Percentiles rank a stretch among this genome's conserved stretches.
These are phyloP conservation scores for Microplitis manilae DNA, from an alignment of 2,888 invertebrate species.

Conservation along the genomic window DNA sequence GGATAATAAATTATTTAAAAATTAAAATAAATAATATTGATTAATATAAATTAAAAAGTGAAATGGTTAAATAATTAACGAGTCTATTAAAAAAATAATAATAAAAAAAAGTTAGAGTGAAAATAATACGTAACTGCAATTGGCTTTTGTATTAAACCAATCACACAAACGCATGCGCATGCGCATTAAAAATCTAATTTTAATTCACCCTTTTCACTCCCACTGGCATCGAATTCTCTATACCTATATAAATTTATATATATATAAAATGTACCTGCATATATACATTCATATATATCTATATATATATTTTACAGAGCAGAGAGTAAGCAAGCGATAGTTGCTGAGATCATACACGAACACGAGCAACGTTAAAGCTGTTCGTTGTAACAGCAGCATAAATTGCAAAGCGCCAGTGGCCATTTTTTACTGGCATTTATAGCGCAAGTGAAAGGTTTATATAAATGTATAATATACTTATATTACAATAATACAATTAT, in stretches of 20 bases:
- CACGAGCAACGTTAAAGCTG: neutral
- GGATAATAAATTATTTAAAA: neutral
- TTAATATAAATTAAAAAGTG: neutral
- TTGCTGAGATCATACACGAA: neutral
- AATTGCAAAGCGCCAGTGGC: constrained; percentile 23
- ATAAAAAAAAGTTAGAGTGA: neutral
- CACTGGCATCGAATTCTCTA: constrained; percentile 17
- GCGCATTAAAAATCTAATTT: constrained; percentile 28
- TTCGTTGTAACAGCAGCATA: neutral
- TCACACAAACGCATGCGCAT: constrained; percentile 15
- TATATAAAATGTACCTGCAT: neutral
- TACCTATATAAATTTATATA: neutral
- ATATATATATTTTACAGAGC: neutral
- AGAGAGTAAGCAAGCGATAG: neutral
- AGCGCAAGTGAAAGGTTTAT: constrained; percentile 19
- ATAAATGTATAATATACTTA: constrained; percentile 7
- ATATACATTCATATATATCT: neutral
- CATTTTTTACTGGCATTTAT: constrained; percentile 39
- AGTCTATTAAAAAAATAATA: neutral
- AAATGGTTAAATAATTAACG: neutral
- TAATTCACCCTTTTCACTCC: constrained; percentile 22
- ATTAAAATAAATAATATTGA: neutral
- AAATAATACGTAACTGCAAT: neutral
- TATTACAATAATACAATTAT: too few species aligned
- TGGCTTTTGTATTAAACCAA: constrained; percentile 1